These are phyloP conservation scores for Psilopsiagon aurifrons DNA, from an alignment of 2,113 vertebrate species.

Conservation along the genomic window DNA sequence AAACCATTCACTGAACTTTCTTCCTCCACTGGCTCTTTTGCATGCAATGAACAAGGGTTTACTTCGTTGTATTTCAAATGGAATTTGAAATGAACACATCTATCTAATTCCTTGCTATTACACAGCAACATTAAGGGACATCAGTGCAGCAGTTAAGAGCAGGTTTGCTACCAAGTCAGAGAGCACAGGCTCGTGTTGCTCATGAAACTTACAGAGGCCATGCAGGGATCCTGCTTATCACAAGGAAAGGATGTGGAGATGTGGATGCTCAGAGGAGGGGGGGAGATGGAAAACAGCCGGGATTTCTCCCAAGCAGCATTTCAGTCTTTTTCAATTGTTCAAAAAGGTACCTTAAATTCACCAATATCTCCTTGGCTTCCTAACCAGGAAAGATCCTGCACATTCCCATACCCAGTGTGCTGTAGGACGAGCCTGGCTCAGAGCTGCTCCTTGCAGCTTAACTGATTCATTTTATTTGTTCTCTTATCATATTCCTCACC, in stretches of 20 bases:
- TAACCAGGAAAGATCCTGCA: not conserved
- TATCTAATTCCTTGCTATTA: not conserved
- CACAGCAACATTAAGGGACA: not conserved
- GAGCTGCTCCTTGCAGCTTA: not conserved
- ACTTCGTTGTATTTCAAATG: constrained; percentile 39
- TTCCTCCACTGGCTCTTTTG: not conserved
- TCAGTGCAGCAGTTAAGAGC: not conserved
- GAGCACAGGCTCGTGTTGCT: fast-evolving
- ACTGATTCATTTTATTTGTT: not conserved
- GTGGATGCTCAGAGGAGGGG: not conserved
- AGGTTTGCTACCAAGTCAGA: not conserved
- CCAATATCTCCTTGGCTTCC: not conserved
- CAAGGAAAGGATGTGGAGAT: not conserved
- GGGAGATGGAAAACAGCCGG: not conserved
- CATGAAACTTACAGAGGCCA: not conserved
- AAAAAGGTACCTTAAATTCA: not conserved
- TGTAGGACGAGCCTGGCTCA: not conserved
- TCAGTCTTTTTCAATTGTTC: not conserved
- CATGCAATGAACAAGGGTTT: not conserved
- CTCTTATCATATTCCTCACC: not conserved
- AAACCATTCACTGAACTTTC: not conserved
- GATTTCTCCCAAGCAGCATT: not conserved
- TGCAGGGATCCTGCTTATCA: not conserved
- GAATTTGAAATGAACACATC: not conserved
- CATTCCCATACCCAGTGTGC: not conserved